phyloP scores from a whole-genome alignment of 2,888 invertebrate genomes.

The Pteria penguin region DNA sequence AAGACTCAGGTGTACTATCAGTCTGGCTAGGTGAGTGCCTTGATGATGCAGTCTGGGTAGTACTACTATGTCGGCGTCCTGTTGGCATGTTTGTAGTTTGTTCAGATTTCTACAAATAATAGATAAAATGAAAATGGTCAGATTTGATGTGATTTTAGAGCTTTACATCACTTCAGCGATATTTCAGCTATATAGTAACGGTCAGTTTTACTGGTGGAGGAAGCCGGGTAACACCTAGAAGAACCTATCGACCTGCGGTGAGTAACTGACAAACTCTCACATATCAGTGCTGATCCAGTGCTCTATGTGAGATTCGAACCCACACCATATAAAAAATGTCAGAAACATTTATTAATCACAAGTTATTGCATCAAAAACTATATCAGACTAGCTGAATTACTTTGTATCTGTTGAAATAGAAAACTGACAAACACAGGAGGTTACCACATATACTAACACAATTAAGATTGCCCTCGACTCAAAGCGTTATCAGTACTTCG shows the following conservation, averaged over 20 bases:
- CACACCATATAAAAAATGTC: neutral
- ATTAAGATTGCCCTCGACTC: neutral
- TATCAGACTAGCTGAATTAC: neutral
- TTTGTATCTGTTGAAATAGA: neutral
- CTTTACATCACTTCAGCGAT: neutral
- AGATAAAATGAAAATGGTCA: neutral
- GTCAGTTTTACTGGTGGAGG: neutral
- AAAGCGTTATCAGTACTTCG: neutral
- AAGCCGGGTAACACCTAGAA: neutral
- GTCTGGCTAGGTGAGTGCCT: neutral
- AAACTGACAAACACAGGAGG: neutral
- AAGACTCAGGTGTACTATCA: neutral
- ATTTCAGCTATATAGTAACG: neutral
- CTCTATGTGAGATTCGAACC: neutral
- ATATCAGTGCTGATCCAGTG: neutral
- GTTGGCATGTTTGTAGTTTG: neutral
- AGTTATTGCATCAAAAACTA: neutral
- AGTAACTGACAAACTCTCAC: neutral
- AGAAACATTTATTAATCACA: neutral
- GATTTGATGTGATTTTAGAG: neutral
- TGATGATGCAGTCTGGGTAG: neutral
- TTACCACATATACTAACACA: neutral
- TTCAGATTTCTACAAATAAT: neutral
- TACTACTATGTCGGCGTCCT: neutral
- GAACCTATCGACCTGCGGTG: neutral